Percentiles rank a stretch among this genome's conserved stretches.
These are phyloP conservation scores for Drosophila miranda DNA, from an alignment of 1,140 invertebrate genomes.

Conservation along the genomic window DNA sequence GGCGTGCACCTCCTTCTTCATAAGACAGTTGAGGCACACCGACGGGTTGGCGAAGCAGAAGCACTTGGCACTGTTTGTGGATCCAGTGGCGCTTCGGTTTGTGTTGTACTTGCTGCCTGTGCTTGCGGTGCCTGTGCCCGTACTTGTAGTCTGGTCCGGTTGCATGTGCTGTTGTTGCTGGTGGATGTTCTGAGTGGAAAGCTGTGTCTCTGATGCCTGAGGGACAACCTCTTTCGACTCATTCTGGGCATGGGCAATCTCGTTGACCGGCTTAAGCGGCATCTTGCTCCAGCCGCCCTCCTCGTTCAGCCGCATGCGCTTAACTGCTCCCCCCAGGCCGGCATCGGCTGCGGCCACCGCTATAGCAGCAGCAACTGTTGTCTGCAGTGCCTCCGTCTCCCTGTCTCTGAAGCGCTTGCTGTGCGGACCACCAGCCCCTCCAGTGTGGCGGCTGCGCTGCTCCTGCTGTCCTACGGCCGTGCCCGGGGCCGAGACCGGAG, in stretches of 20 bases:
- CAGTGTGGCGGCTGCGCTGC: neutral
- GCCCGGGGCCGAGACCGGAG: constrained; percentile 11
- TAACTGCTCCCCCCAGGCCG: constrained; percentile 46
- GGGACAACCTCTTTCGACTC: neutral
- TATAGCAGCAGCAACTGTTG: neutral
- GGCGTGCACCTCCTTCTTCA: constrained; percentile 86
- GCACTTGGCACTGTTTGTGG: constrained; percentile 82
- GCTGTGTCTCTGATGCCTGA: constrained; percentile 2
- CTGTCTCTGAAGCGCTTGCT: constrained; percentile 15
- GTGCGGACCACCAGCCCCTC: neutral
- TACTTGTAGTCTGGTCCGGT: constrained; percentile 1
- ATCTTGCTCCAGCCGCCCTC: constrained; percentile 53
- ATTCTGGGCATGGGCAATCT: constrained; percentile 46
- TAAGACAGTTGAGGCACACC: constrained; percentile 86
- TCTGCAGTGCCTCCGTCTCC: constrained; percentile 6
- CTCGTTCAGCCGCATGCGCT: constrained; percentile 61
- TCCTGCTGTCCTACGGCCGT: neutral
- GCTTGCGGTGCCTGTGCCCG: neutral
- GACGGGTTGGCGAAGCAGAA: constrained; percentile 86
- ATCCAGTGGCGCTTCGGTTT: constrained; percentile 32
- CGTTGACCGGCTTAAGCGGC: constrained; percentile 78
- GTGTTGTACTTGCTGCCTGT: constrained; percentile 59
- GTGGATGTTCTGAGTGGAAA: neutral
- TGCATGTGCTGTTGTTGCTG: constrained; percentile 17
- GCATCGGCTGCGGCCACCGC: constrained; percentile 15